Base-by-base conservation (phyloP, 2,888 invertebrate species). In the Galeopsomyia nigrocyanea region DNA sequence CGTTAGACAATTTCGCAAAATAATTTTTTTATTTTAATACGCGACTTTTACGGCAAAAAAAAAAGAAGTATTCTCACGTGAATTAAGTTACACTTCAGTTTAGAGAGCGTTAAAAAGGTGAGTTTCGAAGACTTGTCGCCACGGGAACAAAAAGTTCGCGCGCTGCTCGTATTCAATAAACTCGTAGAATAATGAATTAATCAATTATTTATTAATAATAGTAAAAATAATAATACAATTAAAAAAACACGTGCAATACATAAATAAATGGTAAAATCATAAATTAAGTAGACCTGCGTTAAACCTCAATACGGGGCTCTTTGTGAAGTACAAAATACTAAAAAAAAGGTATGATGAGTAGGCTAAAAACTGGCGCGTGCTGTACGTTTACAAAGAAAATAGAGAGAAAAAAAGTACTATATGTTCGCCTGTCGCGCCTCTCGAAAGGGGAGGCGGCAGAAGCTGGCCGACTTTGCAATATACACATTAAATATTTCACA, bases 221-320 rank as follows among this genome's bases (percentile, higher is more conserved):
- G 31, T 65, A 55, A 65, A 39, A 39, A 60, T 68, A 68, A 64
- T 73, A 47, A 56, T 66, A 69, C 31, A 58, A 66, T 69, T 65
- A 69, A 73, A 73, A 31, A 39, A 73, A 69, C 69, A 66, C 62
- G 66, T 73, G 73, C 73, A 73, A 66, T 73, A 62, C 66, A 69
- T 73, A 73, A 68, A 67, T 72, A 56, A 72, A 39, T 63, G 63
- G 64, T 72, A 72, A 72, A 68, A 69, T 73, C 61, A 62, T 73
- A 69, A 73, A 73, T 73, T 73, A 73, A 73, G 73, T 69, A 73
- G 66, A 69, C 51, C 51, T 73, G 73, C 73, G 62, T 66, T 69
- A 50, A 69, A 57, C 22, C 39, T 73, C 26, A 57, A 56, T 39
- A 39, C 10, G 50, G 56, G 50, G 56, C 51, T 73, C 50, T 69